Base-by-base conservation (phyloP, 1,140 invertebrate species). In the Thaumatotibia leucotreta region DNA sequence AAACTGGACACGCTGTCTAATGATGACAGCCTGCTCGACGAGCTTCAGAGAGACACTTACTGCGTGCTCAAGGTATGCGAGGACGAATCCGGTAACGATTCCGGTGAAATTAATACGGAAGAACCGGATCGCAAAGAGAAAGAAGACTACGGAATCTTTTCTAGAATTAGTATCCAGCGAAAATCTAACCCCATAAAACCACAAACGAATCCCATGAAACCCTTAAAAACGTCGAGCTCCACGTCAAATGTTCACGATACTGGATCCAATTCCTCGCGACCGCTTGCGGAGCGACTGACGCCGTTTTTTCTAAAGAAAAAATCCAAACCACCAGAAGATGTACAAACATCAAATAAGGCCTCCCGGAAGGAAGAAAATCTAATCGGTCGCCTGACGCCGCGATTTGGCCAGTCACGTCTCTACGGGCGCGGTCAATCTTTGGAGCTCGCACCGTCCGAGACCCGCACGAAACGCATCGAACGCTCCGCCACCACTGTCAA, bases 121-220 rank as follows among this genome's bases (percentile, higher is more conserved):
- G 67, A 70, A 24, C 67, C 39, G 63, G 32, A 75, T 67, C 4
- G 20, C 39, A 20, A 77, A 22, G 79, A 84, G 3, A 82, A 78
- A 17, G 82, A 83, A 24, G 88, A 88, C 10, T 73, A 72, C 24
- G 83, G 82, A 1, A 79, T 85, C 61, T 92, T 92, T 70, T 91
- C 88, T 4, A 80, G 91, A 35, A 80, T 81, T 50, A 89, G 83
- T 61, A 75, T 84, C 17, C 89, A 91, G 64, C 79, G 89, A 10
- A 92, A 91, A 73, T 92, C 91, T 11, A 91, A 91, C 65, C 91
- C 91, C 0, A 90, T 81, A 58, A 88, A 91, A 67, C 83, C 82
- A 0, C 84, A 86, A 61, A 50, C 81, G 11, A 74, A 65, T 58
- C 72, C 83, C 0, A 79, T 83, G 35, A 82, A 82, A 49, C 77